These are phyloP conservation scores for Eupeodes latifasciatus DNA, from an alignment of 2,888 invertebrate genomes.

Conservation along the genomic window DNA sequence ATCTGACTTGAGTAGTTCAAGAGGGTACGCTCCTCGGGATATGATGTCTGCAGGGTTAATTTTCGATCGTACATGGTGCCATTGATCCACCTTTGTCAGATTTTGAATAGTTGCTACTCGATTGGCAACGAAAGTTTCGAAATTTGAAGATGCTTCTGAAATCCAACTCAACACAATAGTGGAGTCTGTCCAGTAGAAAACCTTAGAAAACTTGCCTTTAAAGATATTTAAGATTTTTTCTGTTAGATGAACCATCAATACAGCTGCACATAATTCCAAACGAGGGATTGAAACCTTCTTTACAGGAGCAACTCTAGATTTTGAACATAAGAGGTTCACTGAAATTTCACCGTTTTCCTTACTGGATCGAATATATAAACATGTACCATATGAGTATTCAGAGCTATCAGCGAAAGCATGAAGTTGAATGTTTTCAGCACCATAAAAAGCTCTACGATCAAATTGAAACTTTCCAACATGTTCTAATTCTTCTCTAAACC, in stretches of 20 bases:
- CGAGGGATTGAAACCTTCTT: too few relatives aligned
- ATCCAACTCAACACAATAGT: not conserved
- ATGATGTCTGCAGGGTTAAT: not conserved
- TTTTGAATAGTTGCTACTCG: constrained; percentile 12
- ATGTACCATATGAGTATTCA: constrained; percentile 14
- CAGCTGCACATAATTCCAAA: too few relatives aligned
- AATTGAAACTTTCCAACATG: constrained; percentile 18
- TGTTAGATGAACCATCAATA: not conserved
- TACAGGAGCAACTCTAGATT: too few relatives aligned
- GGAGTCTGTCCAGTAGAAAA: constrained; percentile 3
- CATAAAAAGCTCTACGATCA: constrained; percentile 2
- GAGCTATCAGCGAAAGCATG: constrained; percentile 32
- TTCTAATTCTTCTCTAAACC: constrained; percentile 27
- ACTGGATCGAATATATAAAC: constrained; percentile 25
- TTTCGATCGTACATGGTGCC: constrained; percentile 17
- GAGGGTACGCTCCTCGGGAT: too few relatives aligned
- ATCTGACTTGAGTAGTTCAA: too few relatives aligned
- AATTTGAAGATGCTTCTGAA: constrained; percentile 5
- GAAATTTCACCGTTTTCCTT: not conserved
- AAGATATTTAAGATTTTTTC: constrained; percentile 9
- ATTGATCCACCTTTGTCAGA: constrained; percentile 1
- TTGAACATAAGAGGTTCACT: not conserved
- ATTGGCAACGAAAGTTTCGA: constrained; percentile 20
- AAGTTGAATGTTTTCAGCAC: constrained; percentile 8
- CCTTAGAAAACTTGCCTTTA: not conserved